Evolutionary conservation across 2,797 vertebrate genomes (phyloP).

Genomic region (Danio jaintianensis): DNA sequence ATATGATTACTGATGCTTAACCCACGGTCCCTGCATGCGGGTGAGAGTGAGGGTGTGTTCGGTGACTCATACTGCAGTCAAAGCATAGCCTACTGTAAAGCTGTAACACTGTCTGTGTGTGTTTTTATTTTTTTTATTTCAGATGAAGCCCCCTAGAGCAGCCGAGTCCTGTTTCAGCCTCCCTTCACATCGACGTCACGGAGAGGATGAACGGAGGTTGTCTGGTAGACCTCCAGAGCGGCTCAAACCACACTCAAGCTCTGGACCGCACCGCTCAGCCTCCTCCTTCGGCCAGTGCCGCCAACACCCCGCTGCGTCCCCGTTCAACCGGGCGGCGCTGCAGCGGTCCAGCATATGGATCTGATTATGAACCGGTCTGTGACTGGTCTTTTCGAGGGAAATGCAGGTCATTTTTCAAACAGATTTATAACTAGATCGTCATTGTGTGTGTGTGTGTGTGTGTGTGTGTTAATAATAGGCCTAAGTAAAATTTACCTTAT

Average conservation of each 20-base stretch:
- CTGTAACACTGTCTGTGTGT: background rate
- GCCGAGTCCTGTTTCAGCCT: slow-evolving; percentile 34
- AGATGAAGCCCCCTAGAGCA: slow-evolving; percentile 48
- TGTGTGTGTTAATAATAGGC: too few relatives aligned
- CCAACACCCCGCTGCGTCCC: background rate
- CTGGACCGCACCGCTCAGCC: slow-evolving; percentile 14
- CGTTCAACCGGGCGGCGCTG: slow-evolving; percentile 43
- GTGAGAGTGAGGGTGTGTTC: slow-evolving; percentile 27
- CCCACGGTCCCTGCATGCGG: background rate
- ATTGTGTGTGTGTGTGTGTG: too few relatives aligned
- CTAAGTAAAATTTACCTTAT: too few relatives aligned
- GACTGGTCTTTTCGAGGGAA: slow-evolving; percentile 26
- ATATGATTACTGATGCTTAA: slow-evolving; percentile 17
- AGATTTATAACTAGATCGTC: too few relatives aligned
- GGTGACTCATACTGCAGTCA: slow-evolving; percentile 58
- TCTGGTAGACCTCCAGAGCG: slow-evolving; percentile 59
- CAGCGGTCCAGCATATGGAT: slow-evolving; percentile 82
- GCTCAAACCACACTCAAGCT: slow-evolving; percentile 60
- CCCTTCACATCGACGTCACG: slow-evolving; percentile 40
- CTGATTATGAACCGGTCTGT: slow-evolving; percentile 3
- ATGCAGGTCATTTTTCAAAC: too few relatives aligned
- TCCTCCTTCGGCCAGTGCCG: slow-evolving; percentile 26
- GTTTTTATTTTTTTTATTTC: slow-evolving; percentile 15
- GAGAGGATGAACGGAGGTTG: slow-evolving; percentile 22
- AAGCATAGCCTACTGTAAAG: slow-evolving; percentile 50